A percentile compares a stretch with the other conserved stretches of the same genome.
Conservation (phyloP, 2,113 vertebrate genomes). For the Chamaea fasciata region DNA sequence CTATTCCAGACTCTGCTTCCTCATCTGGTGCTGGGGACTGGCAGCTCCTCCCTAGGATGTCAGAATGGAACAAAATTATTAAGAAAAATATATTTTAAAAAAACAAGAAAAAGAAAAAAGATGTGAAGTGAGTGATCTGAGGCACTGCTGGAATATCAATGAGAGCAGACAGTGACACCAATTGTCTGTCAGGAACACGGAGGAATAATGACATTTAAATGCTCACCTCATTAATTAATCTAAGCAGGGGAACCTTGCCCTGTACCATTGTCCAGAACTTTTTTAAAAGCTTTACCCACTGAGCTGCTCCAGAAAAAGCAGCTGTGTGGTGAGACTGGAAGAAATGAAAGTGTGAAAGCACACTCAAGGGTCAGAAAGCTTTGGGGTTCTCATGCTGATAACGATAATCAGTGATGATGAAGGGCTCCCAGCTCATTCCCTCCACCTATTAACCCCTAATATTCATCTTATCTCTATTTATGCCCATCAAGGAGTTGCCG, state of each 20-base stretch:
- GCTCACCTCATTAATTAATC: not conserved
- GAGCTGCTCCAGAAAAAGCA: not conserved
- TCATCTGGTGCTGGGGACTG: not conserved
- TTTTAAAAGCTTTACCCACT: not conserved
- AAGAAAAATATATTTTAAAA: not conserved
- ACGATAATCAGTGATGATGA: not conserved
- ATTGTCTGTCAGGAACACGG: not conserved
- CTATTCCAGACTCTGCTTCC: not conserved
- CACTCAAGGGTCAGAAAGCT: not conserved
- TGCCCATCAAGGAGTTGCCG: not conserved
- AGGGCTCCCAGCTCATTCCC: not conserved
- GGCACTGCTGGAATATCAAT: not conserved
- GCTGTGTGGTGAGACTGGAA: not conserved
- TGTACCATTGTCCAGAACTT: not conserved
- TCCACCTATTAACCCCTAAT: not conserved
- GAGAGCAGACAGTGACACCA: not conserved
- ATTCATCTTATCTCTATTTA: not conserved
- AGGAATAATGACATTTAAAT: not conserved
- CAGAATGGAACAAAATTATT: not conserved
- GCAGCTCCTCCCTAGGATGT: constrained; percentile 47
- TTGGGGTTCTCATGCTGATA: not conserved
- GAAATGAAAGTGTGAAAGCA: not conserved
- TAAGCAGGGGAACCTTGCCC: not conserved
- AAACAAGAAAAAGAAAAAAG: not conserved
- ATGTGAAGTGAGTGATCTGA: not conserved